These are phyloP conservation scores for Calcarius lapponicus DNA, from an alignment of 2,797 vertebrate species.

Conservation along the genomic window DNA sequence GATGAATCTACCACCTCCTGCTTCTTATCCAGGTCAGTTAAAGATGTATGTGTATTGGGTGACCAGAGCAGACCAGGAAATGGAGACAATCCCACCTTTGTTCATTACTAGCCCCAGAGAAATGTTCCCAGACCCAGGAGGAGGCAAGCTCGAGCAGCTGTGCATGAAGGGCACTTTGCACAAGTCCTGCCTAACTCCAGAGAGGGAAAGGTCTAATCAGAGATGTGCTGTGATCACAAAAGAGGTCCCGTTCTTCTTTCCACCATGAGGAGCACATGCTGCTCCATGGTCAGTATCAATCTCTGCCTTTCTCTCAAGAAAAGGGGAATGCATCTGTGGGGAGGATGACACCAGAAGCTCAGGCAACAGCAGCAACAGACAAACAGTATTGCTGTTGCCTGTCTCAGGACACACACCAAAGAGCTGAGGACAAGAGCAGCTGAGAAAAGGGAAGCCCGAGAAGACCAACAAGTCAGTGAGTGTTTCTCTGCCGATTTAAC, in stretches of 20 bases:
- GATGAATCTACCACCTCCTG: not conserved
- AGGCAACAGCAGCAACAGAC: not conserved
- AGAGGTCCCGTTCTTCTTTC: not conserved
- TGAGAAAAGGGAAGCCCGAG: not conserved
- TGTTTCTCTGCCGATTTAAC: not conserved
- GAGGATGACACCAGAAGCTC: not conserved
- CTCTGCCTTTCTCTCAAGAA: not conserved
- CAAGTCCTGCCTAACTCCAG: not conserved
- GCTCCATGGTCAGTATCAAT: not conserved
- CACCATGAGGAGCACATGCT: not conserved
- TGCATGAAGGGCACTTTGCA: not conserved
- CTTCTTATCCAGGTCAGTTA: not conserved
- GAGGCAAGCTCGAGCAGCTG: not conserved
- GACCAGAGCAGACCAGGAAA: not conserved
- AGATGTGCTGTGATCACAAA: accelerated
- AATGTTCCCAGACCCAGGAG: not conserved
- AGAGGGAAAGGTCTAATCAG: not conserved
- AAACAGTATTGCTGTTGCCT: not conserved
- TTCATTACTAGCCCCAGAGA: not conserved
- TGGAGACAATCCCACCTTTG: not conserved
- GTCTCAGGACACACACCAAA: not conserved
- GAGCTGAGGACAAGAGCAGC: not conserved
- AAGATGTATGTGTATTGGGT: not conserved
- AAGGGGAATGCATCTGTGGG: not conserved
- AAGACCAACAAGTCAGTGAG: not conserved